Evolutionary conservation across 2,113 vertebrate species (phyloP), one percentile per base, ranked within the genome.

Genomic region (Columba livia): DNA sequence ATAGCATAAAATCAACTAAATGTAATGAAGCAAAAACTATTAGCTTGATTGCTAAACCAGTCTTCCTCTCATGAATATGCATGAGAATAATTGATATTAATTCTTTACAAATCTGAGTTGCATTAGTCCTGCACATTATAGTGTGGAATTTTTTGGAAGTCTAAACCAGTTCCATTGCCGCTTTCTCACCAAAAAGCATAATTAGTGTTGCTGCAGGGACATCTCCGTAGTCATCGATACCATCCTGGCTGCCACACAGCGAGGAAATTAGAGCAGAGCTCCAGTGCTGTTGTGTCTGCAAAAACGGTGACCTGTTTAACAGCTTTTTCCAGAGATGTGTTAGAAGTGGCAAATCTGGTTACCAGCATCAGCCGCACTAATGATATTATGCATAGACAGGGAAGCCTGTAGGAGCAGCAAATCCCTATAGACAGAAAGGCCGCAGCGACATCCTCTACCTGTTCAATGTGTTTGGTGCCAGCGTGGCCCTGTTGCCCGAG

Each of bases 41-140:
- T 96, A 95, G 73, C 91, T 80, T 97, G 97, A 97, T 96, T 97
- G 94, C 96, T 90, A 92, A 97, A 96, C 92, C 85, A 93, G 91
- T 81, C 69, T 95, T 92, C 81, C 50, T 96, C 83, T 88, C 71
- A 89, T 95, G 71, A 95, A 96, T 97, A 94, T 97, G 94, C 56
- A 96, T 40, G 57, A 86, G 79, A 94, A 88, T 96, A 94, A 97
- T 89, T 96, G 82, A 85, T 88, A 95, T 73, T 92, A 93, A 89
- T 88, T 96, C 82, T 77, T 85, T 88, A 81, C 64, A 87, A 87
- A 93, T 78, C 89, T 89, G 81, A 95, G 14, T 40, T 80, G 79
- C 31, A 67, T 97, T 93, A 90, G 94, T 85, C 69, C 84, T 77
- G 66, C 90, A 53, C 73, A 77, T 79, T 88, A 77, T 5, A 85